Evolutionary conservation across 2,888 invertebrate species (phyloP).

Genomic region (Nomada goodeniana): DNA sequence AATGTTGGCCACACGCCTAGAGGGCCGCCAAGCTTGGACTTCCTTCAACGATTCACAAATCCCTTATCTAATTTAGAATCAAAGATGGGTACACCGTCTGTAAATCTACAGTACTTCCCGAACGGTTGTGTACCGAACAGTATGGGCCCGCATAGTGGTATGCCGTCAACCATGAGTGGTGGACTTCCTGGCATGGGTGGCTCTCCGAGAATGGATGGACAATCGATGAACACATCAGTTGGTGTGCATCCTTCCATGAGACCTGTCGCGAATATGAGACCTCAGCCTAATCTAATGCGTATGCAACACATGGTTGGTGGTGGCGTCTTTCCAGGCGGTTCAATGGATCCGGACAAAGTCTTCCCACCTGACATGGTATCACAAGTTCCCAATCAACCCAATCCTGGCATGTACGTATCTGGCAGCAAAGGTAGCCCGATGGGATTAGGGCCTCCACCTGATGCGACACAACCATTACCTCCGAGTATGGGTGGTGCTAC

Average conservation of each 20-base stretch:
- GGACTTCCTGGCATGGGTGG: conserved; percentile 82
- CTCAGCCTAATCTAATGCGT: conserved; percentile 81
- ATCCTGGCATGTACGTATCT: conserved; percentile 87
- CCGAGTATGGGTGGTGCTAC: conserved; percentile 90
- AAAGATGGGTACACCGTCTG: conserved; percentile 88
- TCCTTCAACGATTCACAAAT: conserved; percentile 94
- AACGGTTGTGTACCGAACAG: conserved; percentile 86
- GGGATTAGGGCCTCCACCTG: conserved; percentile 86
- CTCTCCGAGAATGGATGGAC: conserved; percentile 83
- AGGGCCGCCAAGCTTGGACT: conserved; percentile 95
- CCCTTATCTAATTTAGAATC: conserved; percentile 90
- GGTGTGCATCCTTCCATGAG: conserved; percentile 82
- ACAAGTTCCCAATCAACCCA: conserved; percentile 80
- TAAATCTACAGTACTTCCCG: conserved; percentile 91
- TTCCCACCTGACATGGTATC: conserved; percentile 82
- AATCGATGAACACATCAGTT: conserved; percentile 84
- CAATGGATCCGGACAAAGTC: conserved; percentile 83
- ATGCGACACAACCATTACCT: conserved; percentile 90
- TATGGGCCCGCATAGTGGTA: conserved; percentile 84
- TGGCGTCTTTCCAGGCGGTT: conserved; percentile 81
- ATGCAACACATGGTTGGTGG: conserved; percentile 84
- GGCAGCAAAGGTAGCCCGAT: conserved; percentile 87
- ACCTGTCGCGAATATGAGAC: conserved; percentile 83
- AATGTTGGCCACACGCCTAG: conserved; percentile 91
- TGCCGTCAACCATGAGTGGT: conserved; percentile 84